These are phyloP conservation scores for Rhipidura dahli DNA, from an alignment of 2,113 vertebrate genomes.

Conservation along the genomic window DNA sequence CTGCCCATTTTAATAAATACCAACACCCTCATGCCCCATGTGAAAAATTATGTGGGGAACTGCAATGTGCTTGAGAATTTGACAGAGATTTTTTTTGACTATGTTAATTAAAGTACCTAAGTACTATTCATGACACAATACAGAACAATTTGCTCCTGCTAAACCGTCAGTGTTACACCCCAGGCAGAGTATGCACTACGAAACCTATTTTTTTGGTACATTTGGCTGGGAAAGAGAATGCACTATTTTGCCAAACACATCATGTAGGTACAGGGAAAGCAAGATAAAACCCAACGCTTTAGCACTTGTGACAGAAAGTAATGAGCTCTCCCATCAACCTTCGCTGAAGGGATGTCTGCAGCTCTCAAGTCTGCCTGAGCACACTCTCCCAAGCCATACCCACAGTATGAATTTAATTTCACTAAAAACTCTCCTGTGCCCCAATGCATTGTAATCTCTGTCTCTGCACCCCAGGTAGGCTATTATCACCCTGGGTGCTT, in stretches of 20 bases:
- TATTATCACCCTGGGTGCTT: background rate
- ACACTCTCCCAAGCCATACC: background rate
- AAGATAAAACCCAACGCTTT: background rate
- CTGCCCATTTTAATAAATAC: background rate
- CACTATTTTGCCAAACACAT: background rate
- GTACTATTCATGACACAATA: background rate
- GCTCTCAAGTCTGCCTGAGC: background rate
- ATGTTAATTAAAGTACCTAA: background rate
- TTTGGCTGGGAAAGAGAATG: background rate
- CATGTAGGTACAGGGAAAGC: background rate
- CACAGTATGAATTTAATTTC: background rate
- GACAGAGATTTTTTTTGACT: background rate
- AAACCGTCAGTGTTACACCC: background rate
- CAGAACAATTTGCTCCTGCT: background rate
- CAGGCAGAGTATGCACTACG: background rate
- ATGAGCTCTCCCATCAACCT: background rate
- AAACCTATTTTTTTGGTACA: background rate
- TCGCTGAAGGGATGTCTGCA: background rate
- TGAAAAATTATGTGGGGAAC: background rate
- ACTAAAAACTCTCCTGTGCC: background rate
- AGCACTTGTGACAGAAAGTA: background rate
- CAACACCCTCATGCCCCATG: accelerated
- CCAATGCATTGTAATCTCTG: background rate
- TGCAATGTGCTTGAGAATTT: background rate
- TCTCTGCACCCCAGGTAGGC: background rate